Conservation (phyloP, 2,888 invertebrate species). For the Matsumyia berberina region DNA sequence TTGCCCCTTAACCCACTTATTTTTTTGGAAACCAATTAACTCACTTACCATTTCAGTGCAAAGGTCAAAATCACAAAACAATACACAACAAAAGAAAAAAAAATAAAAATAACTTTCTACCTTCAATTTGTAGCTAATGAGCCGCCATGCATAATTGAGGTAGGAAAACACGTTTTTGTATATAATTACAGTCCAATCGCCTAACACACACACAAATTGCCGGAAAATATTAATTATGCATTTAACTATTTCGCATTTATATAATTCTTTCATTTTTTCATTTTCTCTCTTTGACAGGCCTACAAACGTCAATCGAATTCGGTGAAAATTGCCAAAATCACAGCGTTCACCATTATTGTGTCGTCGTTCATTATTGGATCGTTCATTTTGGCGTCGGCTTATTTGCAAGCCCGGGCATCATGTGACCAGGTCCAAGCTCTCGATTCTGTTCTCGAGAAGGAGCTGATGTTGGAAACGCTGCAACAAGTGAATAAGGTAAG, state of each 20-base stretch:
- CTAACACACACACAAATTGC: slow-evolving; percentile 44
- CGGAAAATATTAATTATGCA: slow-evolving; percentile 41
- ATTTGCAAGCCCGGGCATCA: slow-evolving; percentile 92
- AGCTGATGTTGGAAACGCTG: slow-evolving; percentile 89
- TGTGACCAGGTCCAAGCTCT: slow-evolving; percentile 91
- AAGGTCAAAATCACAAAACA: slow-evolving; percentile 18
- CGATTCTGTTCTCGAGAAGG: slow-evolving; percentile 88
- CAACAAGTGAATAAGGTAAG: slow-evolving; percentile 87
- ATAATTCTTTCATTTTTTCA: slow-evolving; percentile 54
- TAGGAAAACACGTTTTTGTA: slow-evolving; percentile 9
- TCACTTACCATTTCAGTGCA: background rate
- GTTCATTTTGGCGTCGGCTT: slow-evolving; percentile 93
- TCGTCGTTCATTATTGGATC: slow-evolving; percentile 92
- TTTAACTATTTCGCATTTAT: slow-evolving; percentile 8
- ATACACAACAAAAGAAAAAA: too few relatives aligned
- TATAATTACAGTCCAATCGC: slow-evolving; percentile 36
- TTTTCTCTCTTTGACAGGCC: slow-evolving; percentile 86
- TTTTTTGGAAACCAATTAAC: background rate
- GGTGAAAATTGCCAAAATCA: slow-evolving; percentile 94
- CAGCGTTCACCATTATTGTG: slow-evolving; percentile 92
- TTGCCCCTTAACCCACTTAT: slow-evolving; percentile 13
- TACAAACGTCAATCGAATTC: slow-evolving; percentile 91
- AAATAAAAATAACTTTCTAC: slow-evolving; percentile 17
- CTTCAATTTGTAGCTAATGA: slow-evolving; percentile 49
- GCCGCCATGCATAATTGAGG: slow-evolving; percentile 12